Base-by-base conservation (phyloP, 1,140 invertebrate genomes). In the Limonius californicus region DNA sequence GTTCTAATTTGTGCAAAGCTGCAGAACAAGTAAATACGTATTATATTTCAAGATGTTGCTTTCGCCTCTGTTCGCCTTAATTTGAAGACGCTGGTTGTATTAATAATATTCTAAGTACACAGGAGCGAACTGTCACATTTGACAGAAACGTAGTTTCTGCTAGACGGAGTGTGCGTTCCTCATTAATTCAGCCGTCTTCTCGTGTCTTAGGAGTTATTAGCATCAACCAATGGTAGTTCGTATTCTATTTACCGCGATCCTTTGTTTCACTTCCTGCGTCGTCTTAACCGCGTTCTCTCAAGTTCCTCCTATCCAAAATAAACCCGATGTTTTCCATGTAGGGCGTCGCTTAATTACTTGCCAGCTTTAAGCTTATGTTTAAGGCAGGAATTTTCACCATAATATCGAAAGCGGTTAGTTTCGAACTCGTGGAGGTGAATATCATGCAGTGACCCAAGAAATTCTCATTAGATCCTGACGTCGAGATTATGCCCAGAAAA, bases 151-250 rank as follows among this genome's bases (percentile, higher is more conserved):
- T 50, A 50, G 16, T 50, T 50, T 50, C 45, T 21, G 45, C 45
- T 50, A 50, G 45, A 50, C 45, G 20, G 45, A 50, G 45, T 50
- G 45, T 50, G 45, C 45, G 45, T 50, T 50, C 45, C 45, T 50
- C 45, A 50, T 50, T 50, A 50, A 50, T 50, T 50, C 45, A 50
- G 45, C 45, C 45, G 45, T 50, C 45, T 50, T 50, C 45, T 50
- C 20, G 45, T 19, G 45, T 50, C 45, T 50, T 50, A 50, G 45
- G n/a, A 50, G 45, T 50, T 50, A 50, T 50, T 50, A 50, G 45
- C 45, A 50, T 50, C 45, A 50, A 12, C 45, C 45, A 50, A 50
- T 50, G 45, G 45, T 18, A 21, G 45, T 50, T 18, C 45, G 45
- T 50, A 50, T 50, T 50, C 45, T 19, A 21, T 50, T 50, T 50